Evolutionary conservation across 2,797 vertebrate genomes (phyloP).

Genomic region (Echiichthys vipera): DNA sequence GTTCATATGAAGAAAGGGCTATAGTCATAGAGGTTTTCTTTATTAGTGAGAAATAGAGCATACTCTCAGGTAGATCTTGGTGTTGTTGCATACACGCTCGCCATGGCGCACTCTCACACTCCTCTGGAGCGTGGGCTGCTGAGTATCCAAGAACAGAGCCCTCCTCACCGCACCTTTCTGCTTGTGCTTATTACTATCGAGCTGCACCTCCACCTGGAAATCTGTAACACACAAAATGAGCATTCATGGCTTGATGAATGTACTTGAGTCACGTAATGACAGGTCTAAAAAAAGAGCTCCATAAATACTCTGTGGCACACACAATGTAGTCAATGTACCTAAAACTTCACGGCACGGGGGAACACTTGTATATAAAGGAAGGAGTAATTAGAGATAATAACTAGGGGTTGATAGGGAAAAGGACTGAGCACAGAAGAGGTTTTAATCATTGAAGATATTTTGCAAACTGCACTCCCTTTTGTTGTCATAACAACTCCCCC

Average conservation of each 20-base stretch:
- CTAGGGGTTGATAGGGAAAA: slow-evolving; percentile 30
- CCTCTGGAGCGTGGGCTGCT: slow-evolving; percentile 80
- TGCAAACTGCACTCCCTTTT: neutral
- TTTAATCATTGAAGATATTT: slow-evolving; percentile 38
- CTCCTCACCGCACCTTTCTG: slow-evolving; percentile 89
- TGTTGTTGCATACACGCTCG: slow-evolving; percentile 83
- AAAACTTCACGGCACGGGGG: slow-evolving; percentile 29
- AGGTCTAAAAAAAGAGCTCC: slow-evolving; percentile 40
- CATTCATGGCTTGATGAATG: slow-evolving; percentile 63
- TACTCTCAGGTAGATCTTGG: slow-evolving; percentile 91
- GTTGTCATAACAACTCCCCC: slow-evolving; percentile 38
- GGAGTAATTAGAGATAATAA: slow-evolving; percentile 66
- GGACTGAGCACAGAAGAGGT: slow-evolving; percentile 26
- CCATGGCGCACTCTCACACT: slow-evolving; percentile 83
- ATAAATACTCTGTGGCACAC: slow-evolving; percentile 40
- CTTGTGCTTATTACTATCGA: slow-evolving; percentile 90
- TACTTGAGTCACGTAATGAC: slow-evolving; percentile 45
- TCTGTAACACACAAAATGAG: slow-evolving; percentile 74
- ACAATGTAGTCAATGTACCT: slow-evolving; percentile 56
- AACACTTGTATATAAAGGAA: slow-evolving; percentile 35
- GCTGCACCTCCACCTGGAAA: slow-evolving; percentile 90
- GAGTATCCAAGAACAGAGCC: slow-evolving; percentile 88
- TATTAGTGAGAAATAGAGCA: slow-evolving; percentile 12
- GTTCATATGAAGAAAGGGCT: too few species aligned
- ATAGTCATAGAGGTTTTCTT: neutral